Conservation (phyloP, 2,888 invertebrate genomes). For the Campaea margaritaria region DNA sequence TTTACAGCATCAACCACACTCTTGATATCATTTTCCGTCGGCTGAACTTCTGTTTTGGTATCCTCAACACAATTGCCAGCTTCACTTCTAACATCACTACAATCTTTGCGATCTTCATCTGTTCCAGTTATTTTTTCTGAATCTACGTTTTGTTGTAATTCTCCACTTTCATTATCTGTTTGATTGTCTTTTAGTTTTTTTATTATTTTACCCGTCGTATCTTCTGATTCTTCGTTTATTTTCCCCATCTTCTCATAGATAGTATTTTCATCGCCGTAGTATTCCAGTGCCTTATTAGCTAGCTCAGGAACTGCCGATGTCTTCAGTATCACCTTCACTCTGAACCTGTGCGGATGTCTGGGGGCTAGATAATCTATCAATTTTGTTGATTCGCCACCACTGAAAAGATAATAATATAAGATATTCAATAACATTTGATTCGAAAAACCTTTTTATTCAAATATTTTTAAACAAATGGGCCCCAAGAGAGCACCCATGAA, state of each 20-base stretch:
- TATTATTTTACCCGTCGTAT: constrained; percentile 35
- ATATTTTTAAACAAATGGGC: too few species aligned
- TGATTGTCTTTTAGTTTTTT: constrained; percentile 13
- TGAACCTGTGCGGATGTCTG: constrained; percentile 78
- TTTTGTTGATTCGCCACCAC: constrained; percentile 75
- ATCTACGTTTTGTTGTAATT: neutral
- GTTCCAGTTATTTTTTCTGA: neutral
- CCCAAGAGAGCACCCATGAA: too few species aligned
- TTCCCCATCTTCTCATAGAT: constrained; percentile 48
- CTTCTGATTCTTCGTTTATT: constrained; percentile 18
- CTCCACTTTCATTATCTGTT: too few species aligned
- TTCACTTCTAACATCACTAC: neutral
- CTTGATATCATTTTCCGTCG: constrained; percentile 4
- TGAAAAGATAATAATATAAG: constrained; percentile 51
- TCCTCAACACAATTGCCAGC: neutral
- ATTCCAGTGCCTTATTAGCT: constrained; percentile 53
- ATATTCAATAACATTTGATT: too few species aligned
- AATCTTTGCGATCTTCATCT: neutral
- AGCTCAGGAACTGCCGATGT: constrained; percentile 54
- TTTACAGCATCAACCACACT: constrained; percentile 12
- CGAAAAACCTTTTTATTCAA: too few species aligned
- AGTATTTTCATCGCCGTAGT: constrained; percentile 54
- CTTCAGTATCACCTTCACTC: constrained; percentile 67
- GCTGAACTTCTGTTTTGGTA: neutral
- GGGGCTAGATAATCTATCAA: constrained; percentile 76